These are phyloP conservation scores for Autographa pulchrina DNA, from an alignment of 2,888 invertebrate species.

Conservation along the genomic window DNA sequence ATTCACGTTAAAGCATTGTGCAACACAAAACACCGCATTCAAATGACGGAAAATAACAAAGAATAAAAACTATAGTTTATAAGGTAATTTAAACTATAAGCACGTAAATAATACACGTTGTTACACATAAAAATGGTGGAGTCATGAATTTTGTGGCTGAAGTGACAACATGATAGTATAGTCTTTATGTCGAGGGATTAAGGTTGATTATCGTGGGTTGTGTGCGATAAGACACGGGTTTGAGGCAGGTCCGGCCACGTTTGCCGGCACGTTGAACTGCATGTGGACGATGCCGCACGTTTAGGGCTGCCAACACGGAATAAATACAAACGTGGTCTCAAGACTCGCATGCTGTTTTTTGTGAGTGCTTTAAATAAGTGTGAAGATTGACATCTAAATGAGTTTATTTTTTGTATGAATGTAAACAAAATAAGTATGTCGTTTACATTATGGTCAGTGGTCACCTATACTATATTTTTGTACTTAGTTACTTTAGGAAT, in stretches of 20 bases:
- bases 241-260: slow-evolving; percentile 59
- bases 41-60: slow-evolving; percentile 23
- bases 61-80: slow-evolving; percentile 9
- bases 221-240: slow-evolving; percentile 52
- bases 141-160: slow-evolving; percentile 9
- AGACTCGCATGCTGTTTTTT: not conserved
- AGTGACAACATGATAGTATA: too few species aligned
- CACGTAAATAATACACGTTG: slow-evolving; percentile 23
- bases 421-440: too few species aligned
- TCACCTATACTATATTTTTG: too few species aligned
- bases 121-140: slow-evolving; percentile 12
- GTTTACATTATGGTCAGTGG: too few species aligned
- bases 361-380: not conserved
- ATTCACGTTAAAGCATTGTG: too few species aligned
- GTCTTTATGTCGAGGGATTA: too few species aligned
- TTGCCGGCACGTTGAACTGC: slow-evolving; percentile 46
- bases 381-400: not conserved
- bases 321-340: slow-evolving; percentile 6
- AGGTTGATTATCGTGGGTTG: not conserved
- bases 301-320: slow-evolving; percentile 20
- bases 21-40: too few species aligned
- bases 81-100: slow-evolving; percentile 7
- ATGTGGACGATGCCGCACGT: slow-evolving; percentile 21
- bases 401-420: too few species aligned
- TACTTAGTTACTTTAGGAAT: too few species aligned